These are phyloP conservation scores for Piscicola geometra DNA, from an alignment of 2,888 invertebrate species.

Conservation along the genomic window DNA sequence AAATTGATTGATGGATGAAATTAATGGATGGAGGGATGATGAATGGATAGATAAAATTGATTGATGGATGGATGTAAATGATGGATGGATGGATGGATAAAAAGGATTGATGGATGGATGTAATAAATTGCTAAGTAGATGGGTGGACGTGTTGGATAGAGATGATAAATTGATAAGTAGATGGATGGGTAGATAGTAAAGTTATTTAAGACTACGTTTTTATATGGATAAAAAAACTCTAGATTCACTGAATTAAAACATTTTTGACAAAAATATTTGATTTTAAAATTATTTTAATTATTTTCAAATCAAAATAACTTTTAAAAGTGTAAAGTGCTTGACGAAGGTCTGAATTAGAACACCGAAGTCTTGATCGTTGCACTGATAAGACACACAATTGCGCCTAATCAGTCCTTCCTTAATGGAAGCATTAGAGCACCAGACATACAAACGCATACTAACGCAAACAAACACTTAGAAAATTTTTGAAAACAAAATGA, in stretches of 20 bases:
- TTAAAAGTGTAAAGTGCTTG: background rate
- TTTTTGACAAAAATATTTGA: background rate
- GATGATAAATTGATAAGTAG: background rate
- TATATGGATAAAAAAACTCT: too few species aligned
- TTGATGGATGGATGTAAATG: background rate
- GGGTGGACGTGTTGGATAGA: background rate
- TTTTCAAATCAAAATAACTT: background rate
- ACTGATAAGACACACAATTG: too few species aligned
- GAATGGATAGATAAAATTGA: background rate
- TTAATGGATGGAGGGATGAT: background rate
- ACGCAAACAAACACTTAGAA: background rate
- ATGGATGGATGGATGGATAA: background rate
- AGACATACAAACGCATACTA: background rate
- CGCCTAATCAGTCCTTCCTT: too few species aligned
- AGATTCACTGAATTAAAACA: background rate
- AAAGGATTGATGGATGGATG: background rate
- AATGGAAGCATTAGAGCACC: too few species aligned
- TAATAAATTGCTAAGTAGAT: background rate
- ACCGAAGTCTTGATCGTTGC: too few species aligned
- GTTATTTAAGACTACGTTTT: too few species aligned
- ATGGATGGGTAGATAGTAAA: conserved; percentile 5
- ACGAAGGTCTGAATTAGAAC: too few species aligned
- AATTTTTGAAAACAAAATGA: background rate
- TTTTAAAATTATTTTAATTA: background rate
- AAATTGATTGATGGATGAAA: background rate